Base-by-base conservation (phyloP, 1,140 invertebrate genomes). In the Ceratosolen solmsi region DNA sequence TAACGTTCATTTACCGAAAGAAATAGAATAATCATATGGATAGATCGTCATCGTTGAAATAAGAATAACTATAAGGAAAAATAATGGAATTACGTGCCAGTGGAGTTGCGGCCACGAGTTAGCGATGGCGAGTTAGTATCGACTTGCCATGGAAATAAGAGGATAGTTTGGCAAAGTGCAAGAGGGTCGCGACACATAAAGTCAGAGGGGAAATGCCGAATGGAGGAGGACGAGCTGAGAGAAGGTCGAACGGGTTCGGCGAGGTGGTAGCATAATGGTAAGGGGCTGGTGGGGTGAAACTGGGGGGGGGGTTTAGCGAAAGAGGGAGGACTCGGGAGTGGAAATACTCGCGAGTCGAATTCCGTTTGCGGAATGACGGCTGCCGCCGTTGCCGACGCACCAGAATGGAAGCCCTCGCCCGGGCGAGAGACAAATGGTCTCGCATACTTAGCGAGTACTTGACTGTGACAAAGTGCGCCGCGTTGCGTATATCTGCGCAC, bases 401-500 rank as follows among this genome's bases (percentile, higher is more conserved):
- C 73, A 82, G 79, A 79, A 83, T 84, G 81, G 84, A 86, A 84
- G 71, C 25, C 13, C 30, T 72, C n/a, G 27, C 25, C 7, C 41
- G 27, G 25, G 38, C 54, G 25, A 51, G 84, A 88, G 87, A 88
- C 86, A 87, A 89, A 88, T 88, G 89, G 88, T 87, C 84, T 87
- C 79, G 88, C 88, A 90, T 90, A 89, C 87, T 90, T 90, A 89
- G 87, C 83, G 85, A 87, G 86, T 86, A 84, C 86, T 90, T 90
- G 90, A 90, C 89, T 90, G 88, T 90, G 89, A 91, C 90, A 90
- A 90, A 90, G 87, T 90, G 87, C 86, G 86, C 80, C 46, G 84
- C 85, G 73, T 82, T 17, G 56, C 70, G 56, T 49, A 73, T 80
- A 63, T 60, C 51, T 30, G 9, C 51, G 54, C 5, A 9, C 30